Evolutionary conservation across 2,888 invertebrate species (phyloP), one percentile per base, ranked within the genome.

Genomic region (Lingula anatina): DNA sequence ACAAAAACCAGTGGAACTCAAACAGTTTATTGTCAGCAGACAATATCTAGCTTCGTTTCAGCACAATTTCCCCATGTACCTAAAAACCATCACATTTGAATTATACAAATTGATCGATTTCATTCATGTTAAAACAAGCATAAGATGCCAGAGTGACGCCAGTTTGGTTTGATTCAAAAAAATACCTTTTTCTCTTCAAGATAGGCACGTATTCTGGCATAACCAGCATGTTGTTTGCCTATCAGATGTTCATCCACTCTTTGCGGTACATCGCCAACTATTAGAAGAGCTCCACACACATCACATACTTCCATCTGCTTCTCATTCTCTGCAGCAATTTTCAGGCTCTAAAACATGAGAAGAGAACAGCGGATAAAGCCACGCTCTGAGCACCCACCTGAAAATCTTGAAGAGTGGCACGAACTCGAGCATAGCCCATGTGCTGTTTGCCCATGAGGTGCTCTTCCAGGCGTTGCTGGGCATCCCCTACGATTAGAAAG

Each of bases 361-460:
- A 15, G n/a, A 15, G n/a, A 35, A 35, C 35, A 15, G 12, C 12
- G 15, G 9, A 31, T 31, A 31, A 31, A 12, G 15, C 31, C 31
- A 31, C 9, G 31, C 9, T 9, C 31, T 12, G 9, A n/a, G 9
- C 9, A 31, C 31, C 9, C 31, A 31, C 31, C 31, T 12, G 9
- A 15, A 31, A 31, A 31, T 31, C 31, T 12, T 31, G 9, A 9
- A 31, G 9, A 12, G 31, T 31, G 12, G 68, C 61, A 37, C 74
- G 59, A 24, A 86, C 78, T 62, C 82, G 80, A 3, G 85, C 86
- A 80, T 84, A 92, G 71, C 97, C 97, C 57, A 95, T 87, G 81
- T 99, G 99, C 77, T 97, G 97, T 80, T 99, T 99, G 27, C 97
- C 99, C 83, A 91, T 92, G 49, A 97, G 80, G 81, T 99, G 97